Percentiles rank a stretch among this genome's conserved stretches.
Conservation (phyloP, 2,797 vertebrate species). For the Acrocephalus scirpaceus region DNA sequence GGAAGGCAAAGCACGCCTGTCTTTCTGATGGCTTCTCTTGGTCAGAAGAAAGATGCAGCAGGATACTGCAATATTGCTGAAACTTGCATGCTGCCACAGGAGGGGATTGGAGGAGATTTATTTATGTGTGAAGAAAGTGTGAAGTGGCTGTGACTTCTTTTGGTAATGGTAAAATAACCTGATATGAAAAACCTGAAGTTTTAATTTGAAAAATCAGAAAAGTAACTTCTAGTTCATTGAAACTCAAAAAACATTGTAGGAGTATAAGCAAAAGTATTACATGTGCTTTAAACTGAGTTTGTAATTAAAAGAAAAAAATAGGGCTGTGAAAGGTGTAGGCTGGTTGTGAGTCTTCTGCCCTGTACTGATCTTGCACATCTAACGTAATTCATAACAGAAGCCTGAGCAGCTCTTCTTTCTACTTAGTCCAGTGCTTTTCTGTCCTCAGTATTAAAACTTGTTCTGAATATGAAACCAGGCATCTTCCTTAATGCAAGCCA, state of each 20-base stretch:
- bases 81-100: background rate
- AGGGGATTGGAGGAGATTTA: background rate
- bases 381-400: background rate
- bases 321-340: background rate
- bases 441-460: background rate
- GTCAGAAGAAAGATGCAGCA: background rate
- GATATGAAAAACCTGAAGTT: background rate
- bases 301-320: background rate
- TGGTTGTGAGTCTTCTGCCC: background rate
- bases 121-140: background rate
- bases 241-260: background rate
- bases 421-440: background rate
- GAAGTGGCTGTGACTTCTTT: background rate
- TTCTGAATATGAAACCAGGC: background rate
- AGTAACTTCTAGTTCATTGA: background rate
- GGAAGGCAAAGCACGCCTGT: background rate
- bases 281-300: background rate
- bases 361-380: background rate
- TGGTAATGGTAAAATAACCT: background rate
- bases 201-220: background rate
- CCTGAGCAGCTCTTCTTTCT: background rate
- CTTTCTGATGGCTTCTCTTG: background rate
- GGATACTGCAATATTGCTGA: background rate
- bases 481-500: background rate
- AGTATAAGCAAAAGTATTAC: background rate